Conservation (phyloP, 2,113 vertebrate genomes). For the Xenopus borealis region DNA sequence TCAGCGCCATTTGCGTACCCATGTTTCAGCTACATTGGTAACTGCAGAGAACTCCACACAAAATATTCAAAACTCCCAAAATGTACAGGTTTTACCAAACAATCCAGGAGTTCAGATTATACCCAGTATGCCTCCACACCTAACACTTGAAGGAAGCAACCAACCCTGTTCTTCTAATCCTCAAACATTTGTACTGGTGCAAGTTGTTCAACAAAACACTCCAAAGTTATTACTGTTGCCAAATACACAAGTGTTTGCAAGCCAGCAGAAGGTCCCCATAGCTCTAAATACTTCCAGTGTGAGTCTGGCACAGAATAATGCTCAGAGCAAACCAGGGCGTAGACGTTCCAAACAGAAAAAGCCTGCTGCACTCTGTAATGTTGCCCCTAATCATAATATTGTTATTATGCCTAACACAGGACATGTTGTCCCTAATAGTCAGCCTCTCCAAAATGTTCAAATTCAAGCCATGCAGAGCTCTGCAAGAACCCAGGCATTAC, state of each 20-base stretch:
- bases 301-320: conserved; percentile 57
- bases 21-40: conserved; percentile 40
- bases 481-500: rapidly evolving
- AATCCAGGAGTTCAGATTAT: conserved; percentile 58
- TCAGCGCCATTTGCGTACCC: conserved; percentile 78
- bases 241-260: conserved; percentile 22
- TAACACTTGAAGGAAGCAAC: conserved; percentile 53
- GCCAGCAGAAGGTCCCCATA: conserved; percentile 64
- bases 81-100: not conserved
- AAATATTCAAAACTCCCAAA: not conserved
- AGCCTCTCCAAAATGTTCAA: conserved; percentile 25
- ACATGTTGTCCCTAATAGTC: conserved; percentile 27
- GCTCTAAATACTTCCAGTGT: conserved; percentile 63
- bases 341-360: conserved; percentile 37
- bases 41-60: not conserved
- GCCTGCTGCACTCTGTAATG: not conserved
- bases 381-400: conserved; percentile 45
- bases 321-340: not conserved
- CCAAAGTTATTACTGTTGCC: conserved; percentile 60
- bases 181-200: conserved; percentile 72
- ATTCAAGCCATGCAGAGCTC: conserved; percentile 19
- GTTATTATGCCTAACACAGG: conserved; percentile 18
- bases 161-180: conserved; percentile 54
- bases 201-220: conserved; percentile 69
- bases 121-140: conserved; percentile 53